Evolutionary conservation across 2,797 vertebrate species (phyloP).

Genomic region (Coracias cyanogaster): DNA sequence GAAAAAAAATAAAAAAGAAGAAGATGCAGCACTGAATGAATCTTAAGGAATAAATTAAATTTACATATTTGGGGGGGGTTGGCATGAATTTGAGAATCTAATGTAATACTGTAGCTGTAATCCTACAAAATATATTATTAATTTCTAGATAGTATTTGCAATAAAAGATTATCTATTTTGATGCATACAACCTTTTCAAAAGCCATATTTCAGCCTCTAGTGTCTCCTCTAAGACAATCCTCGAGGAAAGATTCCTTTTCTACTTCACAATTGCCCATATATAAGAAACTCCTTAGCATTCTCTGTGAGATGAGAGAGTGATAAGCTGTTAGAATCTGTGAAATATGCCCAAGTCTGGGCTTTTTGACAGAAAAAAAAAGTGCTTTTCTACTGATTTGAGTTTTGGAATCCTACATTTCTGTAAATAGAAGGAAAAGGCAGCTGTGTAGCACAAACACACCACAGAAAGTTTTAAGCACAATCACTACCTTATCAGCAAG

Average conservation of each 20-base stretch:
- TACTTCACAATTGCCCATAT: neutral
- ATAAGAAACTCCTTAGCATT: neutral
- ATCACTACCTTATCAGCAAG: neutral
- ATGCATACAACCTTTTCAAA: neutral
- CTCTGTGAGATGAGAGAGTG: neutral
- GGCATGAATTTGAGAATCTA: neutral
- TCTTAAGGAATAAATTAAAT: neutral
- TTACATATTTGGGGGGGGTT: neutral
- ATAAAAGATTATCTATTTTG: neutral
- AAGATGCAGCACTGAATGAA: neutral
- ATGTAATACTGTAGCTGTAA: neutral
- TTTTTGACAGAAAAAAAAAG: neutral
- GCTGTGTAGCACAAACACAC: neutral
- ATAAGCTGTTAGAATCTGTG: neutral
- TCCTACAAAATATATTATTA: neutral
- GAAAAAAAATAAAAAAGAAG: neutral
- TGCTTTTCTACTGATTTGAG: neutral
- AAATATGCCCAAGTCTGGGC: neutral
- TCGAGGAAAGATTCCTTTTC: neutral
- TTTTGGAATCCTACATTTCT: neutral
- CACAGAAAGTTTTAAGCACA: neutral
- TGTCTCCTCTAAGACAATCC: neutral
- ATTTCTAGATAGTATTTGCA: neutral
- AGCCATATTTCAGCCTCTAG: neutral
- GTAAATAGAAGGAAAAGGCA: neutral